These are phyloP conservation scores for Forpus xanthops DNA, from an alignment of 2,797 vertebrate genomes.

Conservation along the genomic window DNA sequence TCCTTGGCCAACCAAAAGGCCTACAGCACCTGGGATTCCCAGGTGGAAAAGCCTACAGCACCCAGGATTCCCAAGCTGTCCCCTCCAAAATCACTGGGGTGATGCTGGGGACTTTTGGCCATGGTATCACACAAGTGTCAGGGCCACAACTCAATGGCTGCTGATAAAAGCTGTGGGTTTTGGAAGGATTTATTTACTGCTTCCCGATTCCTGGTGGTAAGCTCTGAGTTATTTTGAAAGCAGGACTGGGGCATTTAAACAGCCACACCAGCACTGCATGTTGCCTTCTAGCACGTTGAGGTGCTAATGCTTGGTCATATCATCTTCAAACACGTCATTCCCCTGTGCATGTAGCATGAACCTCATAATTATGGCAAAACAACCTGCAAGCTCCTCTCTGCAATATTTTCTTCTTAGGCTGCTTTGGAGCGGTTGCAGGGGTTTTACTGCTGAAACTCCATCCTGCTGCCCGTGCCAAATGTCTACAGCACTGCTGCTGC, in stretches of 20 bases:
- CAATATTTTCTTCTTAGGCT: neutral
- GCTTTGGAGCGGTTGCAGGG: neutral
- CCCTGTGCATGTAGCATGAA: rapidly evolving
- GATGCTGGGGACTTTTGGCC: neutral
- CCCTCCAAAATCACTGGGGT: neutral
- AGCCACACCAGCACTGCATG: neutral
- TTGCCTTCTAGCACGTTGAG: neutral
- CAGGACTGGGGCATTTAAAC: neutral
- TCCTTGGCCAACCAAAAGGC: too few relatives aligned
- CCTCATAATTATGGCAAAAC: neutral
- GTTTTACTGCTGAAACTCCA: neutral
- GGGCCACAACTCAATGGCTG: neutral
- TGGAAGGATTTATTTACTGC: neutral
- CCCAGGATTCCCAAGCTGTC: too few relatives aligned
- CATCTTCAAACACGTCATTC: neutral
- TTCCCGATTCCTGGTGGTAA: neutral
- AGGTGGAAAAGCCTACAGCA: too few relatives aligned
- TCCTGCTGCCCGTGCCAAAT: neutral
- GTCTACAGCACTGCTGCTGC: rapidly evolving
- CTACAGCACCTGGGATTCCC: too few relatives aligned
- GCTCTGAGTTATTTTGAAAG: neutral
- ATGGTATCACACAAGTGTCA: neutral
- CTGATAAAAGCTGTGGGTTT: neutral
- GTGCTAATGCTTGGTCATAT: neutral
- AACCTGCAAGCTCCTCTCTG: neutral